These are phyloP conservation scores for Lepas anatifera DNA, from an alignment of 2,888 invertebrate species.

Conservation along the genomic window DNA sequence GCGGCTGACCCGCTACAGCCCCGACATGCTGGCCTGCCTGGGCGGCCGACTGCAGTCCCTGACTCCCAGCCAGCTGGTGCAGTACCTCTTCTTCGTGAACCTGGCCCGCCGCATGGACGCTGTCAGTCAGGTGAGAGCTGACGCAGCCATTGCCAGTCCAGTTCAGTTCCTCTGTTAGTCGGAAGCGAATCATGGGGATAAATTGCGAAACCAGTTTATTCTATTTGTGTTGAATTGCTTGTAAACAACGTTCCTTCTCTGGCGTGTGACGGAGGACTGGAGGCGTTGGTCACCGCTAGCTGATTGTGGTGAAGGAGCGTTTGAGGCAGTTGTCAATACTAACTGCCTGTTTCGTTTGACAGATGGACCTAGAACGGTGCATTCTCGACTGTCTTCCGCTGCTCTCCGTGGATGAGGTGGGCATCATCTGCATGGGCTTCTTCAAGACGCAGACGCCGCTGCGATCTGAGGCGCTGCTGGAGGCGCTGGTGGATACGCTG, in stretches of 20 bases:
- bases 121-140: conserved; percentile 48
- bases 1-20: conserved; percentile 44
- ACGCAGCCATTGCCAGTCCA: too few relatives aligned
- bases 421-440: conserved; percentile 58
- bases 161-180: too few relatives aligned
- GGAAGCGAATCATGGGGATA: too few relatives aligned
- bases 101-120: conserved; percentile 40
- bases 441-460: conserved; percentile 60
- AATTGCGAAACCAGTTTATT: too few relatives aligned
- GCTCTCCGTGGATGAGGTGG: conserved; percentile 52
- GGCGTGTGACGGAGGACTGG: background rate
- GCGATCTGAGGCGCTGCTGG: conserved; percentile 39
- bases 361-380: conserved; percentile 45
- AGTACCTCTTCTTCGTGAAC: conserved; percentile 53
- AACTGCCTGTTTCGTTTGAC: too few relatives aligned
- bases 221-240: too few relatives aligned
- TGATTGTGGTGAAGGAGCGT: background rate
- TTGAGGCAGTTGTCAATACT: too few relatives aligned
- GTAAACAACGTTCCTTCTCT: too few relatives aligned
- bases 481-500: conserved; percentile 42
- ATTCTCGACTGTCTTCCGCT: conserved; percentile 41
- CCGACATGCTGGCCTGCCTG: conserved; percentile 42
- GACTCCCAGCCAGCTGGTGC: conserved; percentile 48
- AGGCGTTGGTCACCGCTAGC: background rate
- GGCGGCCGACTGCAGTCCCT: conserved; percentile 46